phyloP scores from a whole-genome alignment of 2,888 invertebrate species.

The Tachina lurida region DNA sequence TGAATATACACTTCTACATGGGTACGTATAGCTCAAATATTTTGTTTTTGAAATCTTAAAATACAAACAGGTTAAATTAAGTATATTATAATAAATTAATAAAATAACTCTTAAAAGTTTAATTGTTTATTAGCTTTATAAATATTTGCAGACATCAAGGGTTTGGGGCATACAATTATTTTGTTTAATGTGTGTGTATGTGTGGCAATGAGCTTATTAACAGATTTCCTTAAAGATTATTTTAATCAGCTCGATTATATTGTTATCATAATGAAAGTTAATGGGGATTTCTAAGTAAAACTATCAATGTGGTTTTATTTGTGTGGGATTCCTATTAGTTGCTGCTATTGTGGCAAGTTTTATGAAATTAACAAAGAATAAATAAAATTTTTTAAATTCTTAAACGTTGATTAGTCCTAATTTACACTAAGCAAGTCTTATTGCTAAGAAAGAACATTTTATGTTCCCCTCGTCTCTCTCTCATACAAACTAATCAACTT shows the following conservation, averaged over 20 bases:
- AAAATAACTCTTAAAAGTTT: constrained; percentile 67
- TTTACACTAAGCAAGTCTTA: no score
- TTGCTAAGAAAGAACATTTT: no score
- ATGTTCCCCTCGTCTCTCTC: no score
- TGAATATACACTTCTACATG: no score
- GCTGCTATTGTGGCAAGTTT: neutral
- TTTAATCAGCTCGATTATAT: constrained; percentile 32
- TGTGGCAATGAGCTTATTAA: neutral
- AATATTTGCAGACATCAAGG: neutral
- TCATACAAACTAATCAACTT: no score
- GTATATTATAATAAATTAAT: constrained; percentile 65
- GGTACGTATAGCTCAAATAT: constrained; percentile 20
- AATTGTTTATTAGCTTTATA: constrained; percentile 64
- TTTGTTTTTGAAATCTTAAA: constrained; percentile 40
- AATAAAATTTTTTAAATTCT: no score
- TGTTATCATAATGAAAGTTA: constrained; percentile 20
- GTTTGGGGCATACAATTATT: neutral
- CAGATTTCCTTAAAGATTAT: constrained; percentile 35
- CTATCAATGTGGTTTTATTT: neutral
- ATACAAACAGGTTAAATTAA: constrained; percentile 48
- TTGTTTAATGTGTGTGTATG: neutral
- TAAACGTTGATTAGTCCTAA: no score
- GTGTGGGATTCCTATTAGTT: neutral
- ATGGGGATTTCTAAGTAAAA: neutral
- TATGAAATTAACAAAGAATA: neutral